Base-by-base conservation (phyloP, 1,140 invertebrate species). In the Caenorhabditis latens region DNA sequence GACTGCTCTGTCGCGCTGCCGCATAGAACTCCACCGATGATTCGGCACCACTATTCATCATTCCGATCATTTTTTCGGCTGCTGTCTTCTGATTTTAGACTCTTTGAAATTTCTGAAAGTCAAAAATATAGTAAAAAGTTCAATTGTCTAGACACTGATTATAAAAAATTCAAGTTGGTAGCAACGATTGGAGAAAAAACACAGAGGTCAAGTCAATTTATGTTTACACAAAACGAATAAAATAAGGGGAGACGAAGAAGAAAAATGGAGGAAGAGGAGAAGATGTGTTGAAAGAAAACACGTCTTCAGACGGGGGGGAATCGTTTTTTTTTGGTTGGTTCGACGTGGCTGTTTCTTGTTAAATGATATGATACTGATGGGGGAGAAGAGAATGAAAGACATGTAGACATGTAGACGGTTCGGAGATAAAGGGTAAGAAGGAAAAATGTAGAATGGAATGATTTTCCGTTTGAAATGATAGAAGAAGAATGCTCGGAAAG, bases 31-130 rank as follows among this genome's bases (percentile, higher is more conserved):
- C 71, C 43, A 79, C 71, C 43, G 71, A 79, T 19, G 71, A 79
- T 43, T 79, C 71, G n/a, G 46, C 71, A 79, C 71, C 71, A 53
- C 71, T 79, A 50, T 79, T 79, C 71, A 79, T 79, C 71, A 79
- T 79, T 79, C 71, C 71, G 46, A 79, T 79, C 71, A 79, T 79
- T 50, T 71, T 46, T 7, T 46, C 4, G 46, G 21, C n/a, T 42
- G 50, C 6, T 53, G 13, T 43, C 2, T 19, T 11, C 4, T 21
- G 42, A 48, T 43, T 4, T 8, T 46, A 4, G 16, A 32, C 6
- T 46, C 16, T 71, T 9, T 2, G 19, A 13, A 71, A 16, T 46
- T 46, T 24, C 19, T 11, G 13, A 40, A 63, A 63, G n/a, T n/a
- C 57, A 58, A 58, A 21, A n/a, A n/a, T n/a, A 3, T 58, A n/a